Base-by-base conservation (phyloP, 1,140 invertebrate genomes). In the Neomicropteryx cornuta region DNA sequence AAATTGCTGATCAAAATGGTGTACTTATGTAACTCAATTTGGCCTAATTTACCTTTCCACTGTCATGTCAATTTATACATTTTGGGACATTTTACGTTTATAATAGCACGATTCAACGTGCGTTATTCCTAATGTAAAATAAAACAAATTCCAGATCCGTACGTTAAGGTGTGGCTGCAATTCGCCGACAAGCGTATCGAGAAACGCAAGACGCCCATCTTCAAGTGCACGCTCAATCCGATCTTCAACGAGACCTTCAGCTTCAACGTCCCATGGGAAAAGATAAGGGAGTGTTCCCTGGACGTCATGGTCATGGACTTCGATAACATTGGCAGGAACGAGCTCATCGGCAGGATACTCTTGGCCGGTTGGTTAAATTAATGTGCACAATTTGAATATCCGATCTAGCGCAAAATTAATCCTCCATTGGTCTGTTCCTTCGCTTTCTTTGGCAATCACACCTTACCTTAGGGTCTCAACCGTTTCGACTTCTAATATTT, bases 231-330 rank as follows among this genome's bases (percentile, higher is more conserved):
- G 2, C 67, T 93, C 38, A 88, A 92, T 63, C 91, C 80, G 1
- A 78, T 93, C 28, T 96, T 94, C 72, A 93, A 95, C 66, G 89
- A 94, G 58, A 81, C 83, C 4, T 94, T 94, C 64, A 82, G 83
- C 18, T 94, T 93, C 69, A 87, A 87, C 53, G 87, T 93, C 20
- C 88, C 90, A 2, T 91, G 87, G 87, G 90, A 95, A 62, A 90
- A 94, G 58, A 92, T 93, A 39, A 69, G 89, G 24, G 88, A 94
- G 58, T 92, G 88, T 49, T 90, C 87, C 11, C 70, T 93, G 18
- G 84, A 91, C 52, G 83, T 94, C 1, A 87, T 91, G 70, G 88
- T 94, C 16, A 92, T 94, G 86, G 90, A 94, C 60, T 91, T 90
- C 56, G 89, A 94, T 59, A 93, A 93, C 54, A 91, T 94, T 40